Base-by-base conservation (phyloP, 2,888 invertebrate genomes). In the Lepidochitona cinerea region DNA sequence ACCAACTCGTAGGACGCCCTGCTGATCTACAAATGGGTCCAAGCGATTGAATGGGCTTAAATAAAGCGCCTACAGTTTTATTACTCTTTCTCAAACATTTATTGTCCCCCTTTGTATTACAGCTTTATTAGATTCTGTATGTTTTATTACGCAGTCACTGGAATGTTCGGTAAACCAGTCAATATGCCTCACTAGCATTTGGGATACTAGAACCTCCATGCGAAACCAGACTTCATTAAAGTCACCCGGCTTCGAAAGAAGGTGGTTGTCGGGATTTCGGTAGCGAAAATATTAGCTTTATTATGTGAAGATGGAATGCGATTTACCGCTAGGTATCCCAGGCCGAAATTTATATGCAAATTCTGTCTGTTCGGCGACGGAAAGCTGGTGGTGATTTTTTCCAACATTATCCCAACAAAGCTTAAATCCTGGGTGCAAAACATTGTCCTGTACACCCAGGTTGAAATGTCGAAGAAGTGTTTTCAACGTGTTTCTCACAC, bases 121-220 rank as follows among this genome's bases (percentile, higher is more conserved):
- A 18, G 75, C 53, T 37, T 75, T 52, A 7, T 52, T 1, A n/a
- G 74, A 35, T 36, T 78, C 0, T 18, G 75, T 71, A 37, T 77
- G 75, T n/a, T 69, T 41, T 12, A 52, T 54, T 9, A 37, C 0
- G 23, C 36, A 68, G 5, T 75, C 71, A n/a, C 18, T 6, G 49
- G 77, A 75, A n/a, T 72, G 3, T 12, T 68, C 29, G 4, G 68
- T 36, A 29, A 74, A 79, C 79, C 76, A 77, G 2, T 54, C 23
- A 5, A 79, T 35, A 14, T 72, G 72, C 18, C 54, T 26, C 5
- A 67, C 37, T 6, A 75, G n/a, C 4, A 76, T 76, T 49, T 71
- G 41, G 14, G 71, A 69, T 9, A 70, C 70, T 67, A 76, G 68
- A 23, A 70, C 70, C 9, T 12, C 29, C 75, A 76, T 75, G 33